Evolutionary conservation across 2,797 vertebrate species (phyloP), one percentile per base, ranked within the genome.

Genomic region (Enteromius mattozi): DNA sequence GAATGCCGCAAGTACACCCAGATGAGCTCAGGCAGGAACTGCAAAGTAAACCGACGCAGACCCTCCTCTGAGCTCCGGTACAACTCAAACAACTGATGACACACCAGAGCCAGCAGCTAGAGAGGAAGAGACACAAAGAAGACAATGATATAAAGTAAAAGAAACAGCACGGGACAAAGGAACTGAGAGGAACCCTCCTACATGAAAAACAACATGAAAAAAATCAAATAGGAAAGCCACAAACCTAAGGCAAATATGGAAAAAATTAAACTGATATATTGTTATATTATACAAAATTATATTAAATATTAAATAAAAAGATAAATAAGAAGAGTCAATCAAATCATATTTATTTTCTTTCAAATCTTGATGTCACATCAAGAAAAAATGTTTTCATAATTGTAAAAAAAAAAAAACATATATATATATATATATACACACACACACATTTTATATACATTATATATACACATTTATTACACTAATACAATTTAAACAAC

Each of bases 11-110:
- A 94, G 87, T 99, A 99, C 47, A 98, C 96, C 97, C 97, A 99
- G 89, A 99, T 96, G 91, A 99, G 90, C 92, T 99, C 98, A 1
- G 98, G 98, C 85, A 99, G 93, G 88, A 99, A 99, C 83, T 99
- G 98, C 91, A 99, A 91, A 0, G 98, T 99, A 94, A 99, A 99
- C 85, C 96, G 97, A 74, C 97, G 97, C 79, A 99, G 95, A 27
- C 96, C 96, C 88, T 98, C 95, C 89, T 99, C 97, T 7, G 97
- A 96, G 91, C 97, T 98, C 82, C 98, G 96, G 91, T 99, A 98
- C 24, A 99, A 93, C 92, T 99, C 98, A 86, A 99, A 99, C 80
- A 99, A 96, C 92, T 99, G 98, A 92, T 99, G 98, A 91, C 98
- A 99, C 89, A 99, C 97, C 7, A 98, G 98, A 91, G 99, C 98